A percentile compares a stretch with the other conserved stretches of the same genome.
Conservation (phyloP, 92 coral and sea anemone species). For the Phenganax marumi region DNA sequence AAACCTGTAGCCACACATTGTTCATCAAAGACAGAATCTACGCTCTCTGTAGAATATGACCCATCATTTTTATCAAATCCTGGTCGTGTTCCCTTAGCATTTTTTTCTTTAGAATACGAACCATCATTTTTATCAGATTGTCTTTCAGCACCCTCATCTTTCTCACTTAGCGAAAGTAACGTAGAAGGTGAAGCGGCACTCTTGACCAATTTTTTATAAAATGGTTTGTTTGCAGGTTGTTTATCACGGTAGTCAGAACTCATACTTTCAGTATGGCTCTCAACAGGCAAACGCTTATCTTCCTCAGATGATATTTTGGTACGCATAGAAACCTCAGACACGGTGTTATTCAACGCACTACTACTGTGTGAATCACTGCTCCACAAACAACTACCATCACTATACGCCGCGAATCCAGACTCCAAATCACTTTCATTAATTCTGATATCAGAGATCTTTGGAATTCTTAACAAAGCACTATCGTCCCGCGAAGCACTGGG, state of each 20-base stretch:
- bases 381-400: not conserved
- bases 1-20: not conserved
- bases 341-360: too few species aligned
- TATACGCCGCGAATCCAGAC: not conserved
- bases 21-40: not conserved
- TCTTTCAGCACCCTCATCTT: not conserved
- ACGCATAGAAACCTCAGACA: too few species aligned
- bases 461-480: not conserved
- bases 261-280: not conserved
- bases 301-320: too few species aligned
- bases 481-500: constrained; percentile 13
- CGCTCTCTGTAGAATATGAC: not conserved
- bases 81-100: not conserved
- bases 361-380: not conserved
- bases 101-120: not conserved
- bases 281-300: too few species aligned
- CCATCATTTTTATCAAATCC: not conserved
- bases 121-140: not conserved
- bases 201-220: not conserved
- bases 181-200: not conserved
- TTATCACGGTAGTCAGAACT: not conserved
- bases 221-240: constrained; percentile 2
- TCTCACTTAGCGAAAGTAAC: not conserved
- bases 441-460: not conserved
- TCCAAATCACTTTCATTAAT: not conserved